Evolutionary conservation across 2,113 vertebrate species (phyloP), one percentile per base, ranked within the genome.

Genomic region (Pelodiscus sinensis): DNA sequence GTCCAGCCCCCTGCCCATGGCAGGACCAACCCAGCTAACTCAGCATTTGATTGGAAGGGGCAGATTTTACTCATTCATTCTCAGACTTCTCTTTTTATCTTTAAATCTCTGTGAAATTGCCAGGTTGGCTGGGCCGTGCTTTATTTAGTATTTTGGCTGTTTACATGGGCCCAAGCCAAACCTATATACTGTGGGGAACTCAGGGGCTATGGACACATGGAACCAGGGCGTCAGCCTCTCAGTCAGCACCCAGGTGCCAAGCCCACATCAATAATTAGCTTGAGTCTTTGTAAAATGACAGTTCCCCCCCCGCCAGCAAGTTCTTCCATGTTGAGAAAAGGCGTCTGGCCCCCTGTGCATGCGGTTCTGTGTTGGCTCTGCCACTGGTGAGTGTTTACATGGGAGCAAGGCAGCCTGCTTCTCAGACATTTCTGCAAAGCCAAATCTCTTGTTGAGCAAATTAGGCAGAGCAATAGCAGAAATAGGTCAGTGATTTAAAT

Each of bases 401-500:
- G 15, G 6, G 54, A 87, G 68, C 54, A 2, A 8, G 78, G 54
- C n/a, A 54, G 31, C 10, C 8, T 21, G 18, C 71, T 56, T 27
- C 18, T 57, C 84, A 93, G 85, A 79, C 89, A 18, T 87, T 96
- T 86, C 85, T 94, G 82, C 87, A 86, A 90, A 88, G 82, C 87
- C 60, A 77, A 79, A 35, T 77, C 84, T 79, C 90, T 93, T 2
- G 1, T 15, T 56, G 79, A 81, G 4, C 57, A 79, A 90, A 85
- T 77, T 54, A 78, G 82, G 94, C 62, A 54, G 75, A 92, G 82
- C 90, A 52, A 90, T 86, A 75, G 73, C 94, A 96, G 90, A 96
- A 97, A 89, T 95, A 96, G 96, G 95, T 96, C 96, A 95, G 90
- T 85, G 81, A 80, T 94, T 96, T 92, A 85, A 96, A 79, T 22